These are phyloP conservation scores for Bufo bufo DNA, from an alignment of 2,113 vertebrate genomes.

Conservation along the genomic window DNA sequence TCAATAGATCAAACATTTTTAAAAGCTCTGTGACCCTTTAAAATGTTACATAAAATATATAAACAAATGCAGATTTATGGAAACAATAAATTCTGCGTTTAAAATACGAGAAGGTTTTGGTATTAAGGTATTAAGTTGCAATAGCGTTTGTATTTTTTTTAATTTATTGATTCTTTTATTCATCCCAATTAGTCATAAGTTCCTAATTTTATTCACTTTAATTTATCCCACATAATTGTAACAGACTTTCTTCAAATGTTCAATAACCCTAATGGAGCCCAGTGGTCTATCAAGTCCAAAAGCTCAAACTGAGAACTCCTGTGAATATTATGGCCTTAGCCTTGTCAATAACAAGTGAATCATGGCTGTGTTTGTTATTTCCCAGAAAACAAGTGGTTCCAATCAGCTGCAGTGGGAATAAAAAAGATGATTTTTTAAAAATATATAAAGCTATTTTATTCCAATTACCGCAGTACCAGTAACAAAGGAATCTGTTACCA, in stretches of 20 bases:
- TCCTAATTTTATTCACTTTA: not conserved
- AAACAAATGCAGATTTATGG: not conserved
- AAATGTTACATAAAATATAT: not conserved
- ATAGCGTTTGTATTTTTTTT: not conserved
- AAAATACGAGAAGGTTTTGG: not conserved
- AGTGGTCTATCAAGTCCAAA: slow-evolving; percentile 30
- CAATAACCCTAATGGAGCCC: slow-evolving; percentile 33
- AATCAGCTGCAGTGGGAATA: not conserved
- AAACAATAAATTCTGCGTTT: not conserved
- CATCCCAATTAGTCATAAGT: not conserved
- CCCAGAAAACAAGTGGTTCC: not conserved
- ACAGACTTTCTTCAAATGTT: slow-evolving; percentile 21
- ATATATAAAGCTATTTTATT: not conserved
- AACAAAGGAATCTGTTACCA: too few relatives aligned
- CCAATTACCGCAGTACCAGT: too few relatives aligned
- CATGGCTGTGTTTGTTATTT: not conserved
- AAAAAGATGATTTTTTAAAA: not conserved
- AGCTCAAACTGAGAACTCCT: slow-evolving; percentile 39
- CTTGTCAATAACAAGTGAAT: slow-evolving; percentile 31
- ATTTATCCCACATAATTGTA: not conserved
- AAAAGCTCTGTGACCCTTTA: not conserved
- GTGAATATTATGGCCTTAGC: slow-evolving; percentile 23
- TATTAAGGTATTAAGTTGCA: not conserved
- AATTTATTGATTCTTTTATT: not conserved
- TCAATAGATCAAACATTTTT: too few relatives aligned